Evolutionary conservation across 2,113 vertebrate genomes (phyloP).

Genomic region (Toxostoma redivivum): DNA sequence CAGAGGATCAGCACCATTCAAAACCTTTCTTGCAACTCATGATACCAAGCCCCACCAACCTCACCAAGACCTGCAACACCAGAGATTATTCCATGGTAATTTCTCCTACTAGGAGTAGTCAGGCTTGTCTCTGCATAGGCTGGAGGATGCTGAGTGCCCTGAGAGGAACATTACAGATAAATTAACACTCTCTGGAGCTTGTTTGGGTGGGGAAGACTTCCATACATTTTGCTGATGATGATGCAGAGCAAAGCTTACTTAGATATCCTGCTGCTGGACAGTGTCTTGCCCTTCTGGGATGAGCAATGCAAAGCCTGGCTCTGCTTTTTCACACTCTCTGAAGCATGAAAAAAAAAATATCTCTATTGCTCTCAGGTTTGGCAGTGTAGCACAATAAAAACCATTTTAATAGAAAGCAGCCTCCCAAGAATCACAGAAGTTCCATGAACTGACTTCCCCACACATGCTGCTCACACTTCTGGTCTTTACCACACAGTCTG

Average conservation of each 20-base stretch:
- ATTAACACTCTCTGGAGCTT: neutral
- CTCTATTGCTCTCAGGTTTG: neutral
- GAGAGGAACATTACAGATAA: neutral
- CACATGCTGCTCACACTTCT: neutral
- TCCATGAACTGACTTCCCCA: neutral
- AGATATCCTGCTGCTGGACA: neutral
- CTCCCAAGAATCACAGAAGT: neutral
- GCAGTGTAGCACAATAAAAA: neutral
- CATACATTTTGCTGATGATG: neutral
- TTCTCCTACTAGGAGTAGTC: neutral
- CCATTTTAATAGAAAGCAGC: constrained; percentile 3
- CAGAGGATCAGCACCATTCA: neutral
- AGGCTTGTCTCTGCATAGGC: neutral
- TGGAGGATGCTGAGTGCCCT: neutral
- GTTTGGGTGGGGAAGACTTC: neutral
- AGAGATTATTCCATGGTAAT: neutral
- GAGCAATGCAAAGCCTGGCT: neutral
- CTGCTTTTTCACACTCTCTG: neutral
- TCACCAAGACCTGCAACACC: neutral
- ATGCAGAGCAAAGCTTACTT: neutral
- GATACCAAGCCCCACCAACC: neutral
- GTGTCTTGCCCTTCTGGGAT: neutral
- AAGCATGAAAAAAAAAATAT: neutral
- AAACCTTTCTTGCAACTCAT: neutral
- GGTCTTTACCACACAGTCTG: neutral